These are phyloP conservation scores for Melanogrammus aeglefinus DNA, from an alignment of 2,797 vertebrate genomes.

Conservation along the genomic window DNA sequence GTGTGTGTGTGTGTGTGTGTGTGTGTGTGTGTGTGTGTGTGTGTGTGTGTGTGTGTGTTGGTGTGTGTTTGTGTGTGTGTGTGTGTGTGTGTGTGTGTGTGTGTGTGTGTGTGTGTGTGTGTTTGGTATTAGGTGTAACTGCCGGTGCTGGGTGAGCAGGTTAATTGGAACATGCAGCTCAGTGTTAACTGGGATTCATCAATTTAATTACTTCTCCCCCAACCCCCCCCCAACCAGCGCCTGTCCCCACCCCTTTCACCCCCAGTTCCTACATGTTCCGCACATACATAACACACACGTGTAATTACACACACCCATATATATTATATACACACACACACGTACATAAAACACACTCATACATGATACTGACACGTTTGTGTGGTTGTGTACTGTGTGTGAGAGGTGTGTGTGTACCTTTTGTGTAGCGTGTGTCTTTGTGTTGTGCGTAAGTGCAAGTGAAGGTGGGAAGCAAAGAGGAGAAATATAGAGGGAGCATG, in stretches of 20 bases:
- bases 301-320: not conserved
- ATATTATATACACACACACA: not conserved
- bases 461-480: not conserved
- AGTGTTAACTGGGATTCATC: constrained; percentile 54
- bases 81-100: not conserved
- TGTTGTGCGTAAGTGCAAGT: constrained; percentile 4
- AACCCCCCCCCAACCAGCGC: not conserved
- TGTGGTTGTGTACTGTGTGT: too few relatives aligned
- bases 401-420: too few relatives aligned
- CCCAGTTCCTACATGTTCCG: too few relatives aligned
- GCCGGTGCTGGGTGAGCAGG: not conserved
- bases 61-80: too few relatives aligned
- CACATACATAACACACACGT: not conserved
- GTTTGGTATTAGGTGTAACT: not conserved
- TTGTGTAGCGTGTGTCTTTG: constrained; percentile 7
- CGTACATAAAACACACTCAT: not conserved
- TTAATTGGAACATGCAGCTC: constrained; percentile 43
- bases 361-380: not conserved
- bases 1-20: constrained; percentile 6
- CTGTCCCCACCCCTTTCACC: not conserved
- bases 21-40: constrained; percentile 18
- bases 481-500: not conserved
- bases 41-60: too few relatives aligned
- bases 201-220: constrained; percentile 44
- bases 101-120: too few relatives aligned